A percentile compares a stretch with the other conserved stretches of the same genome.
phyloP scores from a whole-genome alignment of 2,113 vertebrate species.

The Plecturocebus donacophilus region DNA sequence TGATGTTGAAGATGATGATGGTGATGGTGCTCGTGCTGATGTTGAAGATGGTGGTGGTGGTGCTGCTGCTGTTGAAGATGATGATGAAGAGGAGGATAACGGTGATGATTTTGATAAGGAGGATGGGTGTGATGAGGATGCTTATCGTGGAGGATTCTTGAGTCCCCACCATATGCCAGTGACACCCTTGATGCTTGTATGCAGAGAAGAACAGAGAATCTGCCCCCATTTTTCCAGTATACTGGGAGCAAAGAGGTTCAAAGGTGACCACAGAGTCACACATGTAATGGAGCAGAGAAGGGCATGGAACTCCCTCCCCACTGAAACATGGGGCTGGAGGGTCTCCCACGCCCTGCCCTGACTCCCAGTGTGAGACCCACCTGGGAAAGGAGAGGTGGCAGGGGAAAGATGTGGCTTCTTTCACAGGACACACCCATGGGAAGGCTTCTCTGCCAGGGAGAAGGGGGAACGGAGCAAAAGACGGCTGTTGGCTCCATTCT shows the following conservation, averaged over 20 bases:
- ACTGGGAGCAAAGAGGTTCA: neutral
- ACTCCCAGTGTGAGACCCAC: too few species aligned
- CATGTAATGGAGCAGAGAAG: neutral
- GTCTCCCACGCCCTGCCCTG: rapidly evolving
- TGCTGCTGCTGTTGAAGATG: neutral
- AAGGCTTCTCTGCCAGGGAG: neutral
- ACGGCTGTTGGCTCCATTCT: neutral
- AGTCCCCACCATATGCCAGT: rapidly evolving
- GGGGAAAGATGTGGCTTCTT: neutral
- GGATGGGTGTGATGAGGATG: too few species aligned
- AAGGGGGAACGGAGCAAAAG: neutral
- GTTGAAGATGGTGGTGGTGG: neutral
- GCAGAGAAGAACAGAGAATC: neutral
- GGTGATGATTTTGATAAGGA: neutral
- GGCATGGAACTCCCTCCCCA: too few species aligned
- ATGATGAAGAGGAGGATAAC: too few species aligned
- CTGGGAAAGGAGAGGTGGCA: neutral
- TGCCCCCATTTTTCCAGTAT: neutral
- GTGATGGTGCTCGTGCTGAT: neutral
- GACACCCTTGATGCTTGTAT: rapidly evolving
- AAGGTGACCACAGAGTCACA: neutral
- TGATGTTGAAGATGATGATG: neutral
- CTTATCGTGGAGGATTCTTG: rapidly evolving
- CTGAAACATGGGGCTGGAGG: neutral
- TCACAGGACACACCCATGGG: neutral